Evolutionary conservation across 1,140 invertebrate genomes (phyloP), one percentile per base, ranked within the genome.

Genomic region (Manduca sexta): DNA sequence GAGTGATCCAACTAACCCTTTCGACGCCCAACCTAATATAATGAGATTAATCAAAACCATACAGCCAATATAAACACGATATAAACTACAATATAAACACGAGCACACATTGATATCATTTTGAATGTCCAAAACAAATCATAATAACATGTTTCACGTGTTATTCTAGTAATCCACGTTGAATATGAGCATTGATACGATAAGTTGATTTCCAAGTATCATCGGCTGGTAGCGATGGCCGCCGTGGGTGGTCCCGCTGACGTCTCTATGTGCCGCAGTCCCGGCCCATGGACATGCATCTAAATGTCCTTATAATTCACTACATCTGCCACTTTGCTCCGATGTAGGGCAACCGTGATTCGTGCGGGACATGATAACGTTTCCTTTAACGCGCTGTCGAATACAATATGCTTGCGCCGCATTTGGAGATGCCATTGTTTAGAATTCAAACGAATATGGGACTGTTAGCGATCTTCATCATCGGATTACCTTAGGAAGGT

Each of bases 271-370:
- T 38, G 54, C 54, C 48, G 59, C 37, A 26, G 62, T 41, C 57
- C 49, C 55, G 56, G 48, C 42, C 58, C 56, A 60, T 73, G 69
- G 67, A 67, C 74, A 66, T 60, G 73, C 74, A 71, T 75, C 64
- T 77, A 76, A 71, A 81, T 78, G 66, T 74, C 69, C 72, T 76
- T 78, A 78, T 84, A 76, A 84, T 76, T 79, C 77, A 74, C 67
- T 74, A 79, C 74, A 77, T 74, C 67, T 76, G 74, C 74, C 69
- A 72, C 59, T 64, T 60, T 61, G 50, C 51, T 49, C 39, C 52
- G 30, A 29, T 46, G 49, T 64, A 73, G 49, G 64, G 52, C 64
- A 31, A 56, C 57, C 54, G 64, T 43, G 8, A 8, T 45, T 29
- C 38, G 18, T 40, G 38, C 12, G 38, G 16, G 38, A 40, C 38